Conservation (phyloP, 2,888 invertebrate species). For the Diachrysia chrysitis region DNA sequence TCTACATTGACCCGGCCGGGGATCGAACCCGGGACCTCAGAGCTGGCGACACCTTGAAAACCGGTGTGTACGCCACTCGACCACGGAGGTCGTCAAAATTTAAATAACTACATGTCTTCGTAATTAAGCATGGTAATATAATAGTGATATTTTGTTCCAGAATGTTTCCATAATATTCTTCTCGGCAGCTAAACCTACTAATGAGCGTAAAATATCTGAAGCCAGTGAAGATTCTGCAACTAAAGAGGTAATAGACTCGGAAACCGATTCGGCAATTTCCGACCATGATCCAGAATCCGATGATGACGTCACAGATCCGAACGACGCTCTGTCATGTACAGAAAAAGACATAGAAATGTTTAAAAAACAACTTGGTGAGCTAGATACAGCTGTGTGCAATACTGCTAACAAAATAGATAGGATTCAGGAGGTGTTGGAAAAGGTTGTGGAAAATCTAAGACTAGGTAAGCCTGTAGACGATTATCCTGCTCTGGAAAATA, state of each 20-base stretch:
- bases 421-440: constrained; percentile 87
- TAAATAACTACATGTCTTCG: no score
- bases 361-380: constrained; percentile 84
- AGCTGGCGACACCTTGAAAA: no score
- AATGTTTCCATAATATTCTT: constrained; percentile 95
- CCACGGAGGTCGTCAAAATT: no score
- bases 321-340: constrained; percentile 70
- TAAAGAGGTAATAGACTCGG: constrained; percentile 64
- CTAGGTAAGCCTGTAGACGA: constrained; percentile 77
- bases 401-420: constrained; percentile 88
- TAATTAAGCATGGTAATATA: no score
- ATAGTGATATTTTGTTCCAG: constrained; percentile 63
- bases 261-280: constrained; percentile 75
- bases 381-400: constrained; percentile 87
- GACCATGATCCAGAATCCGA: constrained; percentile 63
- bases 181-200: constrained; percentile 93
- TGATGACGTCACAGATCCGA: constrained; percentile 63
- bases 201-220: constrained; percentile 83
- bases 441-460: constrained; percentile 78
- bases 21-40: no score
- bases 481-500: constrained; percentile 35
- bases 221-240: constrained; percentile 63
- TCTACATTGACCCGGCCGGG: no score
- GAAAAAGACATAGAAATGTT: constrained; percentile 84
- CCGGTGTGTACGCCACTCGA: no score